Percentiles rank a stretch among this genome's conserved stretches.
Conservation (phyloP, 2,888 invertebrate genomes). For the Ectemnius lituratus region DNA sequence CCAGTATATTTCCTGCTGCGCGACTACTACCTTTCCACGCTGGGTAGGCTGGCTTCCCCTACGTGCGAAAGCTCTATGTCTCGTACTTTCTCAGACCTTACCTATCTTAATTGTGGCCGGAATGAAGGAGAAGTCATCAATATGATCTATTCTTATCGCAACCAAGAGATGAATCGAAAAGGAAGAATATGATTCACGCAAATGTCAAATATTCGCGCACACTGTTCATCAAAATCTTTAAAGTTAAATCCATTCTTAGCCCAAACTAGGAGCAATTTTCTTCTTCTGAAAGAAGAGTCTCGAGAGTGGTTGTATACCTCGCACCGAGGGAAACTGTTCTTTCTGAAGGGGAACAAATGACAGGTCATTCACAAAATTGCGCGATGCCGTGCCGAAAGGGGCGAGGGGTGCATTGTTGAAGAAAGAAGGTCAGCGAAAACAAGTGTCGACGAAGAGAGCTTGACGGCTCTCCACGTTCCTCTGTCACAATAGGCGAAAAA, state of each 20-base stretch:
- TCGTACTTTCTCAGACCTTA: too few relatives aligned
- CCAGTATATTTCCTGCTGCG: background rate
- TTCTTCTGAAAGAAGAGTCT: slow-evolving; percentile 17
- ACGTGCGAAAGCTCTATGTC: too few relatives aligned
- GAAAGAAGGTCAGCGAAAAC: background rate
- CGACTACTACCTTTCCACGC: too few relatives aligned
- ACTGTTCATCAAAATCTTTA: too few relatives aligned
- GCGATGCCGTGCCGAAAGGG: background rate
- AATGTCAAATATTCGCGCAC: too few relatives aligned
- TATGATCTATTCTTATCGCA: too few relatives aligned
- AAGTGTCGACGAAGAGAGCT: background rate
- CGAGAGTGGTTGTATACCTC: background rate
- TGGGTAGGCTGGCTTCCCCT: too few relatives aligned
- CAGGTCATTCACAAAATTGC: background rate
- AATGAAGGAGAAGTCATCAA: too few relatives aligned
- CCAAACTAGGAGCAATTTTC: background rate
- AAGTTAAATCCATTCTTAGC: too few relatives aligned
- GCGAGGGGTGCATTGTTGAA: background rate
- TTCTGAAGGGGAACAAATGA: slow-evolving; percentile 3
- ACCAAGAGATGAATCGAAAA: too few relatives aligned
- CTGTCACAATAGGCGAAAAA: slow-evolving; percentile 31
- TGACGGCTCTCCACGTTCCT: background rate
- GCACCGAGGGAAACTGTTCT: slow-evolving; percentile 2
- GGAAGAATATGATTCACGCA: too few relatives aligned
- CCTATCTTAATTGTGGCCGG: too few relatives aligned